Conservation (phyloP, 2,888 invertebrate species). For the Chesias legatella region DNA sequence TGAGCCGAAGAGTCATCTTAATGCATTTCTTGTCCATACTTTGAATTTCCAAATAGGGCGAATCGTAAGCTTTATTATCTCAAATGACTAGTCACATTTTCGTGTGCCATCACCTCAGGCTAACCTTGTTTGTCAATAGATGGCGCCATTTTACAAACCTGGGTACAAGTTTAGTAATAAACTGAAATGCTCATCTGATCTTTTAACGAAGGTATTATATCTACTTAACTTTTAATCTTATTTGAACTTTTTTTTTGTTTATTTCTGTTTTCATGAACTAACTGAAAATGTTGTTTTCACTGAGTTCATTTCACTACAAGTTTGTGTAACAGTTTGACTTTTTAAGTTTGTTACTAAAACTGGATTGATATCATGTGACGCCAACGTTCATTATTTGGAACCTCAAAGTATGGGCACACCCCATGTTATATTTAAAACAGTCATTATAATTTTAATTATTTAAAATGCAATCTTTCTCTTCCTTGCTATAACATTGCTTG, state of each 20-base stretch:
- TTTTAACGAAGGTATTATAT: too few relatives aligned
- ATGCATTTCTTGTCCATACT: slow-evolving; percentile 52
- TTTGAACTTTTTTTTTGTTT: too few relatives aligned
- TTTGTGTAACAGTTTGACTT: too few relatives aligned
- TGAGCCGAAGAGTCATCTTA: slow-evolving; percentile 65
- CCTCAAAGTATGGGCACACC: slow-evolving; percentile 33
- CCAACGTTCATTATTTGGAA: slow-evolving; percentile 30
- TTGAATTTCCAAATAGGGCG: slow-evolving; percentile 41
- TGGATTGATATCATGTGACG: too few relatives aligned
- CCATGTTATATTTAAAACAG: slow-evolving; percentile 22
- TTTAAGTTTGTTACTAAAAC: too few relatives aligned
- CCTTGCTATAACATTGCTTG: slow-evolving; percentile 11
- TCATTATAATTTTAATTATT: slow-evolving; percentile 20
- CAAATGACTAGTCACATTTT: slow-evolving; percentile 47
- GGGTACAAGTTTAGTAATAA: neutral
- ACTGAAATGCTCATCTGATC: neutral
- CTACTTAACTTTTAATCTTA: too few relatives aligned
- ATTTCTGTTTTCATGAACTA: too few relatives aligned
- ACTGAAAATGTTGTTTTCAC: too few relatives aligned
- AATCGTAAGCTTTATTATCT: slow-evolving; percentile 12
- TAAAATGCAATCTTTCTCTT: slow-evolving; percentile 21
- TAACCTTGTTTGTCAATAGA: slow-evolving; percentile 19
- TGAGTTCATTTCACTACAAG: too few relatives aligned
- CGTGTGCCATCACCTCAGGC: slow-evolving; percentile 48
- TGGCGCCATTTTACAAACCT: slow-evolving; percentile 16